phyloP scores from a whole-genome alignment of 2,888 invertebrate genomes.

The Cheilosia impressa region DNA sequence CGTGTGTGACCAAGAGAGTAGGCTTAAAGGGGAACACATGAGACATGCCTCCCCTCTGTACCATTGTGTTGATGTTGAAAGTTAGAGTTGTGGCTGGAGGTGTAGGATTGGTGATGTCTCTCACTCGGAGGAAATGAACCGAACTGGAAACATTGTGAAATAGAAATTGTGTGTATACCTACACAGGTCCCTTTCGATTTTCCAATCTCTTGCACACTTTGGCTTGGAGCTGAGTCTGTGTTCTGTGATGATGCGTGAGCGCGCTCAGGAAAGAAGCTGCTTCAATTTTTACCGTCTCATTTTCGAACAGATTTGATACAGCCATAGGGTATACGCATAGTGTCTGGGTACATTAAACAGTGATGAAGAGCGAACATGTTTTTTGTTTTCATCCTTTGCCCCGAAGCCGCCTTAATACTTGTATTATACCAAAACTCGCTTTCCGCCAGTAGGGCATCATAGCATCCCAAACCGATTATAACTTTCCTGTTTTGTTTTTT shows the following conservation, averaged over 20 bases:
- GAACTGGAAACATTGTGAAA: constrained; percentile 42
- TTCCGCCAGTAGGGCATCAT: too few relatives aligned
- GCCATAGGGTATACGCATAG: not conserved
- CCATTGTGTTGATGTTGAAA: constrained; percentile 33
- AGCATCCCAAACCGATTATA: too few relatives aligned
- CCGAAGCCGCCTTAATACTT: too few relatives aligned
- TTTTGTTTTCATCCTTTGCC: too few relatives aligned
- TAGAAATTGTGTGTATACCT: constrained; percentile 31
- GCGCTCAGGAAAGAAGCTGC: constrained; percentile 3
- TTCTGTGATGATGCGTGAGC: constrained; percentile 13
- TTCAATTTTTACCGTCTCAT: not conserved
- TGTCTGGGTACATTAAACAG: too few relatives aligned
- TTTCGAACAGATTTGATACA: not conserved
- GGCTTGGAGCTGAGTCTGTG: too few relatives aligned
- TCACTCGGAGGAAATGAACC: constrained; percentile 6
- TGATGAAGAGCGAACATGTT: too few relatives aligned
- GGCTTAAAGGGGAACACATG: constrained; percentile 3
- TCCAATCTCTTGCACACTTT: not conserved
- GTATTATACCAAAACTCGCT: too few relatives aligned
- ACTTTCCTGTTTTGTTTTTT: too few relatives aligned
- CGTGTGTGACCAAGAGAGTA: not conserved
- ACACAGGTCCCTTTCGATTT: constrained; percentile 4
- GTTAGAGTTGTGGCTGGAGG: not conserved
- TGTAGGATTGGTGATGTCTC: constrained; percentile 2
- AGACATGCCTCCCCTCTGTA: constrained; percentile 11